Percentiles rank a stretch among this genome's conserved stretches.
These are phyloP conservation scores for Ophonus ardosiacus DNA, from an alignment of 2,888 invertebrate genomes.

Conservation along the genomic window DNA sequence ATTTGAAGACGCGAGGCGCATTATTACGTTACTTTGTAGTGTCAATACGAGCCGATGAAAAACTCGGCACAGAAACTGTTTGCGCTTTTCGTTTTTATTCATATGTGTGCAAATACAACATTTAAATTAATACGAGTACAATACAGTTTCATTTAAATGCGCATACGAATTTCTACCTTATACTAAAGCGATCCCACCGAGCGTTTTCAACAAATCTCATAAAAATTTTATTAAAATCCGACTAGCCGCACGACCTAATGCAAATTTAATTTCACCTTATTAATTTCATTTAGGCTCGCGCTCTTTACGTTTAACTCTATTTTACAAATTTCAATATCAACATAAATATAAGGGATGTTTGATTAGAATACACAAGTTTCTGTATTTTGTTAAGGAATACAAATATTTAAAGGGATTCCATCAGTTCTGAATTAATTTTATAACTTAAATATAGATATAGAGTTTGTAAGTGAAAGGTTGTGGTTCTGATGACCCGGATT, in stretches of 20 bases:
- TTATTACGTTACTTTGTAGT: slow-evolving; percentile 59
- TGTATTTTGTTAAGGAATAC: neutral
- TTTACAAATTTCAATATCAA: neutral
- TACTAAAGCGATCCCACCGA: neutral
- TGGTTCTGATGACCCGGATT: no score
- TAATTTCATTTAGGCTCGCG: neutral
- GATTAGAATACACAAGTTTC: neutral
- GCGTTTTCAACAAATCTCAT: slow-evolving; percentile 14
- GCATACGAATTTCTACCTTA: slow-evolving; percentile 34
- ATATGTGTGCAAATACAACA: slow-evolving; percentile 52
- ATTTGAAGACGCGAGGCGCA: slow-evolving; percentile 48
- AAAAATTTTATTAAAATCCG: slow-evolving; percentile 42
- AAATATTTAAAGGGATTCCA: neutral
- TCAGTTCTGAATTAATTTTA: no score
- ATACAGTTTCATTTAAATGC: slow-evolving; percentile 47
- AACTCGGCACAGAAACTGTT: slow-evolving; percentile 34
- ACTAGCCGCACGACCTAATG: slow-evolving; percentile 27
- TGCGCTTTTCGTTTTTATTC: slow-evolving; percentile 49
- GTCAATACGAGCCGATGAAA: slow-evolving; percentile 50
- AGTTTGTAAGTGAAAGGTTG: no score
- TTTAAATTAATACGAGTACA: slow-evolving; percentile 51
- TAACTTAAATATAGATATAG: no score
- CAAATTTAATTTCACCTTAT: slow-evolving; percentile 35
- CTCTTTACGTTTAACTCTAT: neutral
- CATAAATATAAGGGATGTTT: neutral